Percentiles rank a stretch among this genome's conserved stretches.
Evolutionary conservation across 1,140 invertebrate species (phyloP).

Genomic region (Saccostrea cuccullata): DNA sequence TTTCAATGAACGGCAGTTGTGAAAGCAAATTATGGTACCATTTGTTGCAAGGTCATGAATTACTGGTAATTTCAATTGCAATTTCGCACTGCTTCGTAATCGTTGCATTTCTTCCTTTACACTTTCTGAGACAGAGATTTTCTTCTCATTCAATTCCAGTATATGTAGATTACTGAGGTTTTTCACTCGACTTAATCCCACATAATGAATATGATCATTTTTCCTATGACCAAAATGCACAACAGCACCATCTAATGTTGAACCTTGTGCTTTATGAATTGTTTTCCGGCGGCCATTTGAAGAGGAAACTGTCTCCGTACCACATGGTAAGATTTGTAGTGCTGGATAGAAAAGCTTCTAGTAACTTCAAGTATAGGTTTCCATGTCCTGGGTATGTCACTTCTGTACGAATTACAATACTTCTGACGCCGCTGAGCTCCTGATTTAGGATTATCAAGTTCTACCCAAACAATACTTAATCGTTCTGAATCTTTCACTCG

Average conservation of each 20-base stretch:
- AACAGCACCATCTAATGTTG: conserved; percentile 30
- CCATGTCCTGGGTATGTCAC: not conserved
- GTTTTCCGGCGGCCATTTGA: conserved; percentile 41
- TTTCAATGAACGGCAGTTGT: too few relatives aligned
- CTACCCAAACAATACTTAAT: conserved; percentile 45
- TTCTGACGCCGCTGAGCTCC: not conserved
- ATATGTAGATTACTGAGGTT: too few relatives aligned
- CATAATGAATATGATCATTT: too few relatives aligned
- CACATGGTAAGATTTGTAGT: conserved; percentile 38
- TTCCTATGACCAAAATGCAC: conserved; percentile 32
- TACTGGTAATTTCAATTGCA: too few relatives aligned
- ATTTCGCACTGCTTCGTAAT: too few relatives aligned
- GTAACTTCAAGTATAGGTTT: conserved; percentile 42
- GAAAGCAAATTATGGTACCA: too few relatives aligned
- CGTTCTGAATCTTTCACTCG: conserved; percentile 21
- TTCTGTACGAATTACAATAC: conserved; percentile 33
- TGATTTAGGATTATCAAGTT: conserved; percentile 15
- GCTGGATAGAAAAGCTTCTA: conserved; percentile 32
- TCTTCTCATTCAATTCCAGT: too few relatives aligned
- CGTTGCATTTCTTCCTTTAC: too few relatives aligned
- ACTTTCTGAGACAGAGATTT: too few relatives aligned
- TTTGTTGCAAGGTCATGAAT: too few relatives aligned
- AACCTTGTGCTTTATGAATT: conserved; percentile 50
- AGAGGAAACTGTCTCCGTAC: conserved; percentile 43
- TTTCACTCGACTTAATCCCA: too few relatives aligned